A percentile compares a stretch with the other conserved stretches of the same genome.
Conservation (phyloP, 2,797 vertebrate species). For the Tympanoctomys barrerae region DNA sequence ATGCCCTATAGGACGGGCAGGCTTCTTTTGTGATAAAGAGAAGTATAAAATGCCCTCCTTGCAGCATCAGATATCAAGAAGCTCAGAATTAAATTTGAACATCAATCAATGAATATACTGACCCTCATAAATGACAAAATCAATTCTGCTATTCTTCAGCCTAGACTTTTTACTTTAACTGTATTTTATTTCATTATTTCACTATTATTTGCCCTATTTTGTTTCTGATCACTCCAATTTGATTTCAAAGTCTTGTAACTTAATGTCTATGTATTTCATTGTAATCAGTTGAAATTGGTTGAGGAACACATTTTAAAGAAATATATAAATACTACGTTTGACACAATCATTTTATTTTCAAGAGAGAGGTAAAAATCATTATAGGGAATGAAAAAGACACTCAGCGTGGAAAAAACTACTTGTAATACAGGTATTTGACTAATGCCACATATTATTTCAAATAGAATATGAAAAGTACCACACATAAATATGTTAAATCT, state of each 20-base stretch:
- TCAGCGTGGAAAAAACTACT: background rate
- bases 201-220: background rate
- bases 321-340: background rate
- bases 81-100: background rate
- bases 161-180: conserved; percentile 6
- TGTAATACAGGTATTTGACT: background rate
- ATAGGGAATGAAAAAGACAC: background rate
- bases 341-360: background rate
- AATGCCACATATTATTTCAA: background rate
- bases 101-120: conserved; percentile 36
- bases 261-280: background rate
- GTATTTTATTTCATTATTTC: background rate
- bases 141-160: conserved; percentile 26
- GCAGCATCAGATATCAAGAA: background rate
- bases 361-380: background rate
- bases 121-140: background rate
- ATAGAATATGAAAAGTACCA: background rate
- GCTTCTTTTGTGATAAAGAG: background rate
- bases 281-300: background rate
- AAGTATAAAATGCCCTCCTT: background rate
- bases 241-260: conserved; percentile 19
- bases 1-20: background rate
- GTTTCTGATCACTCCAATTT: background rate
- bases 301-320: conserved; percentile 3
- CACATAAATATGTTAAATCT: background rate